Evolutionary conservation across 2,888 invertebrate genomes (phyloP), one percentile per base, ranked within the genome.

Genomic region (Microctonus hyperodae): DNA sequence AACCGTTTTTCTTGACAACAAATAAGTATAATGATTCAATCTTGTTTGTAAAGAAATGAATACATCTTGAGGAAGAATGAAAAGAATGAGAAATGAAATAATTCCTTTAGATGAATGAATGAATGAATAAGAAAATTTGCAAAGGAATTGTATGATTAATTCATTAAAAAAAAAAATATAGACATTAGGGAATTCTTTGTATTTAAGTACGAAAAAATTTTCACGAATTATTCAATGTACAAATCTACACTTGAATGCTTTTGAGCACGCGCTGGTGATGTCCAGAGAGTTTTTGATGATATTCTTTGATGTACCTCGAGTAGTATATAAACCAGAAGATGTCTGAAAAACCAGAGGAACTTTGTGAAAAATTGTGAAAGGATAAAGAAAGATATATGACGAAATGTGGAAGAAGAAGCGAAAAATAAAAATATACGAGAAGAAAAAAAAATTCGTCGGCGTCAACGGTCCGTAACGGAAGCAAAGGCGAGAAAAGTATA

Each of bases 401-500:
- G 9, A 20, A 16, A 16, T 7, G 44, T 16, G 16, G 2, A 4
- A 44, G 16, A 44, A 3, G 16, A n/a, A 20, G 7, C 7, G 16
- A 44, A n/a, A 20, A 44, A 37, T n/a, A 37, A n/a, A 13, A n/a
- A n/a, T 40, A 11, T n/a, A 40, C n/a, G 1, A 40, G 13, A 3
- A 37, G 13, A 37, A n/a, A 5, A 37, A 37, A 37, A 37, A 37
- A 9, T 44, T 20, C 44, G 20, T 16, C 20, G n/a, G 16, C 16
- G 44, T 44, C 44, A 44, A 44, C 20, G 16, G 44, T 3, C 44
- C 20, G 7, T 44, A 44, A 44, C n/a, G 6, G 44, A 44, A 44
- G 44, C 16, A 44, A 37, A 25, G 44, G 9, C n/a, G 53, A 51
- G 44, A 53, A 48, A 23, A 62, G 23, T 62, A 37, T 37, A 22